Percentiles rank a stretch among this genome's conserved stretches.
phyloP scores from a whole-genome alignment of 2,888 invertebrate genomes.

The Norana najaformis region DNA sequence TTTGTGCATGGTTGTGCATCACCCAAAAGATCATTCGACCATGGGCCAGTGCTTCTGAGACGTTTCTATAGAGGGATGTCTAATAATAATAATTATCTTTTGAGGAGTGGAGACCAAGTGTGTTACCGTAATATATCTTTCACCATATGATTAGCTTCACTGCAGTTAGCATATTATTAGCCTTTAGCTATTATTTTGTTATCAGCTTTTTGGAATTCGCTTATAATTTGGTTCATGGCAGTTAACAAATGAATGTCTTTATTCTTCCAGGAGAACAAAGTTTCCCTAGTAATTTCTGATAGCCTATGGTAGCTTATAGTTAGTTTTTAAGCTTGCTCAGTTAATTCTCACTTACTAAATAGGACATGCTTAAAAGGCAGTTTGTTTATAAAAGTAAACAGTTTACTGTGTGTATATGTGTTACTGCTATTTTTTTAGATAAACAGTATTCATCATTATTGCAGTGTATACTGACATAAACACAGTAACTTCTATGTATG shows the following conservation, averaged over 20 bases:
- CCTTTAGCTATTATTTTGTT: background rate
- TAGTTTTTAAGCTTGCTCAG: too few species aligned
- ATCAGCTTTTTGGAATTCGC: background rate
- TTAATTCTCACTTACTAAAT: too few species aligned
- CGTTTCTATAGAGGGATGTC: background rate
- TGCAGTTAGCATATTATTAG: background rate
- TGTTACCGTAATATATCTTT: too few species aligned
- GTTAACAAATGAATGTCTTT: too few species aligned
- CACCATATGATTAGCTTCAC: background rate
- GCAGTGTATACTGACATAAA: too few species aligned
- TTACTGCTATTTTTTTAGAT: background rate
- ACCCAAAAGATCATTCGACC: background rate
- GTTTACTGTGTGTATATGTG: background rate
- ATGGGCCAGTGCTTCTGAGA: background rate
- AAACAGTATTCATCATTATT: background rate
- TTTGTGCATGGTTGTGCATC: background rate
- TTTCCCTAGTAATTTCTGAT: background rate
- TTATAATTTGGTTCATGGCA: background rate
- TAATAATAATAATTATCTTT: background rate
- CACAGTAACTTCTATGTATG: too few species aligned
- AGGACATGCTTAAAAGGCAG: background rate
- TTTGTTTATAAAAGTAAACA: background rate
- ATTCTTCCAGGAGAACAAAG: background rate
- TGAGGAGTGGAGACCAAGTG: background rate
- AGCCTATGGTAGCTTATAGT: background rate